Conservation (phyloP, 2,888 invertebrate species). For the Toxonevra muliebris region DNA sequence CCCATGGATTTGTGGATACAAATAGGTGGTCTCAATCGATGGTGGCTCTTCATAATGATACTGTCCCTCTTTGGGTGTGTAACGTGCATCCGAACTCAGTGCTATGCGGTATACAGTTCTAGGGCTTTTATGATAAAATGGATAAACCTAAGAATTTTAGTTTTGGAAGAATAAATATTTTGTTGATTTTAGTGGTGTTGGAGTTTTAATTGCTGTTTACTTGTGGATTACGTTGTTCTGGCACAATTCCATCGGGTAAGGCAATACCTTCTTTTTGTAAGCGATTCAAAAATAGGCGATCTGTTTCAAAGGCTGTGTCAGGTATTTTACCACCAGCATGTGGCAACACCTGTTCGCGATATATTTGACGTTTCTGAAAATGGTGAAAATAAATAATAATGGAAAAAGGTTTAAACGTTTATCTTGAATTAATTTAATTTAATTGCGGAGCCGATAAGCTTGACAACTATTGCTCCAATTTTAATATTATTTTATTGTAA, state of each 20-base stretch:
- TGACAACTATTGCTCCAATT: too few species aligned
- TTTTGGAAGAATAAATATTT: not conserved
- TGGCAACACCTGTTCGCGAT: conserved; percentile 71
- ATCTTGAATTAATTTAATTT: too few species aligned
- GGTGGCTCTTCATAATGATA: conserved; percentile 62
- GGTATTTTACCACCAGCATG: conserved; percentile 73
- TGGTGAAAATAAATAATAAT: conserved; percentile 36
- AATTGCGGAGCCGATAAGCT: too few species aligned
- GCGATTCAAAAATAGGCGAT: conserved; percentile 70
- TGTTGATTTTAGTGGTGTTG: not conserved
- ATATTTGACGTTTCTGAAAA: conserved; percentile 71
- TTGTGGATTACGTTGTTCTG: conserved; percentile 66
- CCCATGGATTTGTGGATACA: conserved; percentile 65
- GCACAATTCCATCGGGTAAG: conserved; percentile 69
- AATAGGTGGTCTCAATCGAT: conserved; percentile 70
- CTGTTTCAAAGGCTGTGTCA: conserved; percentile 71
- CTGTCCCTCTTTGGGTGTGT: conserved; percentile 67
- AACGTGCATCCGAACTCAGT: conserved; percentile 68
- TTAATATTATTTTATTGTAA: too few species aligned
- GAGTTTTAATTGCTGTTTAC: conserved; percentile 41
- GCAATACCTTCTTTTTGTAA: conserved; percentile 72
- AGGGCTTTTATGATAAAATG: conserved; percentile 56
- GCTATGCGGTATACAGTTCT: conserved; percentile 65
- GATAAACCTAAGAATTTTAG: conserved; percentile 55
- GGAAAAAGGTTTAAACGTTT: too few species aligned